Evolutionary conservation across 2,888 invertebrate species (phyloP), one percentile per base, ranked within the genome.

Genomic region (Schizotus pectinicornis): DNA sequence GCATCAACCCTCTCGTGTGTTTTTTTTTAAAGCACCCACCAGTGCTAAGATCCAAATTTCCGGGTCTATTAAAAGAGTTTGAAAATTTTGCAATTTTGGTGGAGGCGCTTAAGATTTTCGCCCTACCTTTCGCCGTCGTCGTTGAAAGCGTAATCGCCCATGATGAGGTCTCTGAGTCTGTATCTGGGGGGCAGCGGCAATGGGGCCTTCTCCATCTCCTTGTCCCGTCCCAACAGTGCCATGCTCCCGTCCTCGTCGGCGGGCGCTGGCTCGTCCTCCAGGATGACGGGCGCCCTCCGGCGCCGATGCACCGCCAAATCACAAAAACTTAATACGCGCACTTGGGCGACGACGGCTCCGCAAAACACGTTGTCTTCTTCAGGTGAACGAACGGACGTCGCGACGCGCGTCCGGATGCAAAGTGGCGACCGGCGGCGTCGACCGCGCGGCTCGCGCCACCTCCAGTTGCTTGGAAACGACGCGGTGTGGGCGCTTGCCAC

Each of bases 91-190:
- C n/a, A 47, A 1, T 36, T 8, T 22, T 36, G 36, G 22, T 22
- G 13, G 3, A 8, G n/a, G n/a, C n/a, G n/a, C n/a, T n/a, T n/a
- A n/a, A n/a, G n/a, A n/a, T n/a, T n/a, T n/a, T n/a, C n/a, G 31
- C 9, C 35, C 82, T 78, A 91, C 91, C 91, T 88, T 84, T 90
- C 89, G 39, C 89, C 89, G 70, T 89, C 89, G 74, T 90, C 90
- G 74, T 86, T 88, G 78, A 88, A 88, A 9, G 88, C 87, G 76
- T 88, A 89, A 79, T 91, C 91, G 41, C 91, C 91, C 70, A 89
- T 82, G 70, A 91, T 85, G 67, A 91, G 84, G 79, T 91, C 91
- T 63, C 91, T 82, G 72, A 91, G 85, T 50, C 91, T 84, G 81
- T 91, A 91, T 63, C 91, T 81, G 39, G 90, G 88, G 30, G 89